Evolutionary conservation across 2,888 invertebrate genomes (phyloP).

Genomic region (Stictocephala bisonia): DNA sequence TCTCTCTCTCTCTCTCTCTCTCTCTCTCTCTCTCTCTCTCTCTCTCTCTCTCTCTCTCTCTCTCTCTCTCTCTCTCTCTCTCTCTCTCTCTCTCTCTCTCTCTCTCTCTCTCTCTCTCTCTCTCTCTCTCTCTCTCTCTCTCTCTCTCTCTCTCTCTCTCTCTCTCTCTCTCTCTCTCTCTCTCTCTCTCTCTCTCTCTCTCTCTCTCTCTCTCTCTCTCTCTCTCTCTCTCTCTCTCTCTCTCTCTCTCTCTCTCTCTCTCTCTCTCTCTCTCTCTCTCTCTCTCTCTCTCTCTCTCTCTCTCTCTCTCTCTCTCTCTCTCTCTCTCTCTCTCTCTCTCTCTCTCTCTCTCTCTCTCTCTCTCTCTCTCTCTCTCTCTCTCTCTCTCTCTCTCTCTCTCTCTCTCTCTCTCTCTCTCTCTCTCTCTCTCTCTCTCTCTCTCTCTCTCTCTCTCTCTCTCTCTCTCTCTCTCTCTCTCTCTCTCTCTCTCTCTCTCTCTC

Average conservation of each 20-base stretch:
- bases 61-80: slow-evolving; percentile 18
- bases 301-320: neutral
- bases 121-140: neutral
- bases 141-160: neutral
- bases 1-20: slow-evolving; percentile 17
- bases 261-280: slow-evolving; percentile 18
- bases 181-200: neutral
- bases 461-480: neutral
- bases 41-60: slow-evolving; percentile 15
- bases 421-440: neutral
- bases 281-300: neutral
- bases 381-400: neutral
- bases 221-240: slow-evolving; percentile 9
- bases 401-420: neutral
- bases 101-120: slow-evolving; percentile 8
- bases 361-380: neutral
- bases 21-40: neutral
- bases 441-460: neutral
- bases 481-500: neutral
- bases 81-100: slow-evolving; percentile 12
- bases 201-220: slow-evolving; percentile 3
- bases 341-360: neutral
- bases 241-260: slow-evolving; percentile 15
- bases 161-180: slow-evolving; percentile 15
- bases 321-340: neutral